Base-by-base conservation (phyloP, 2,797 vertebrate species). In the Sebastes jordani region DNA sequence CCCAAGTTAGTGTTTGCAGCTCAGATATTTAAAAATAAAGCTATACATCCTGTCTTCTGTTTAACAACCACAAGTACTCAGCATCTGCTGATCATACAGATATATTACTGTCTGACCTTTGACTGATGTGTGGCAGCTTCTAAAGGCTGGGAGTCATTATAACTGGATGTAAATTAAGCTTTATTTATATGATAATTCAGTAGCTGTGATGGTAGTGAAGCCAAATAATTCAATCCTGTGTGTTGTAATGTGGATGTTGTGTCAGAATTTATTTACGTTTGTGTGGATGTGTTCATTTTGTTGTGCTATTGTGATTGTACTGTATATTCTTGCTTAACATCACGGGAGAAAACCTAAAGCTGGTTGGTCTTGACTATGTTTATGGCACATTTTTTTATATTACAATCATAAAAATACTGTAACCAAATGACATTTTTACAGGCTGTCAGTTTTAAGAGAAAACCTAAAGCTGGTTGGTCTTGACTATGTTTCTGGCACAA, bases 81-180 rank as follows among this genome's bases (percentile, higher is more conserved):
- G 97, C 70, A 96, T 99, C 92, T 97, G 98, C 74, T 99, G 92
- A 88, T 14, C 20, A 14, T 0, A 62, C 7, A 20, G 14, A 54
- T 6, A 18, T 46, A 1, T 8, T 22, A 2, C 30, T 5, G 29
- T 38, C 9, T 13, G 29, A 63, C 7, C 2, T 13, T 27, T 59
- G 11, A 49, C 29, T 56, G 54, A 77, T 6, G 62, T 70, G 25
- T 81, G 22, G 73, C 81, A 55, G 16, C 73, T 65, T 32, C 34
- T 58, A 18, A 78, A 79, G 4, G 23, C 34, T 63, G 22, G 0
- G 7, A 68, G 69, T 82, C 32, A 7, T 42, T 20, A 54, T 18
- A 67, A 71, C 74, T 91, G 70, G 71, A 79, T 84, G 64, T 81
- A 83, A 87, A 76, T 76, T 4, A 63, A 84, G 22, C 4, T 72